A percentile compares a stretch with the other conserved stretches of the same genome.
Conservation (phyloP, 2,888 invertebrate species). For the Lordiphosa andalusiaca region DNA sequence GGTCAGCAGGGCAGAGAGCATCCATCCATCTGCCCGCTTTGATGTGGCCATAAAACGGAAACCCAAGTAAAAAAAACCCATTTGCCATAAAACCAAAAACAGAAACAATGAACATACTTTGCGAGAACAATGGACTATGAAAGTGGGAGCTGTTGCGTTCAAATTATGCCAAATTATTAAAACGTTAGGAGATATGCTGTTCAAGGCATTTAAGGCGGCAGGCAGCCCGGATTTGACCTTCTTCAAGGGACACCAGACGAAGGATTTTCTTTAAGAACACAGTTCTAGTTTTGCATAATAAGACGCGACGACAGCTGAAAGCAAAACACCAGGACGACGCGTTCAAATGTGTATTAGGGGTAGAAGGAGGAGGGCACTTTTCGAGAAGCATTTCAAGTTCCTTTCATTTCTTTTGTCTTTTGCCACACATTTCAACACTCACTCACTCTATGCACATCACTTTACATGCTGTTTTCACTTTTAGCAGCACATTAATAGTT, state of each 20-base stretch:
- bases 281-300: conserved; percentile 27
- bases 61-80: conserved; percentile 22
- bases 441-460: background rate
- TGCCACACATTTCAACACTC: background rate
- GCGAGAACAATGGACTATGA: conserved; percentile 23
- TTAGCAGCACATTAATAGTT: conserved; percentile 2
- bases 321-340: conserved; percentile 14
- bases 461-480: conserved; percentile 4
- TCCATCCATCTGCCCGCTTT: conserved; percentile 6
- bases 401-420: conserved; percentile 16
- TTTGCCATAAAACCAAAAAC: conserved; percentile 21
- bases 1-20: conserved; percentile 20
- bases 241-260: conserved; percentile 58
- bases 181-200: conserved; percentile 42
- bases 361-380: conserved; percentile 4
- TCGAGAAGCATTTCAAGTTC: conserved; percentile 40
- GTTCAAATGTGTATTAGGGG: conserved; percentile 3
- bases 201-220: conserved; percentile 38
- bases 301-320: conserved; percentile 23
- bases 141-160: conserved; percentile 10
- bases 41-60: conserved; percentile 32
- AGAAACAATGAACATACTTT: conserved; percentile 17
- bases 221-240: conserved; percentile 50
- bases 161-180: conserved; percentile 45
- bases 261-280: conserved; percentile 7